phyloP scores from a whole-genome alignment of 2,113 vertebrate genomes.

The Chascanopsetta lugubris region DNA sequence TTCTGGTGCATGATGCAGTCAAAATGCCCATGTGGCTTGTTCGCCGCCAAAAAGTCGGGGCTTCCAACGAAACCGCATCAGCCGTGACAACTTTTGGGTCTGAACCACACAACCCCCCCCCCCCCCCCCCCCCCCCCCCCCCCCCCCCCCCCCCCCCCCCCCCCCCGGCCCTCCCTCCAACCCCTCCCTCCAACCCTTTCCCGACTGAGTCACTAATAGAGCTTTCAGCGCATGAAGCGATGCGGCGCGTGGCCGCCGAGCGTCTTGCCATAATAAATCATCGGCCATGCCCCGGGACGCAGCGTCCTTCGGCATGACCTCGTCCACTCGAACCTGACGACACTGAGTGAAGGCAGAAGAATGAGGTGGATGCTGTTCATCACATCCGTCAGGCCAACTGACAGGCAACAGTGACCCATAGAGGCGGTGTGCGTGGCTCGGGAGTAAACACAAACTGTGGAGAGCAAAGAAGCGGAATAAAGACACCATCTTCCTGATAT shows the following conservation, averaged over 20 bases:
- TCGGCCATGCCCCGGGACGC: constrained; percentile 23
- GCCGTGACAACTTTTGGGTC: constrained; percentile 2
- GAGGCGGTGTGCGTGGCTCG: constrained; percentile 8
- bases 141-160: background rate
- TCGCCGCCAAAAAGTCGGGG: constrained; percentile 11
- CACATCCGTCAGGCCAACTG: constrained; percentile 52
- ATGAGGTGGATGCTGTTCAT: constrained; percentile 41
- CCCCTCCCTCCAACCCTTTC: too few species aligned
- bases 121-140: background rate
- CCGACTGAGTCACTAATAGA: constrained; percentile 30
- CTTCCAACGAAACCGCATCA: constrained; percentile 32
- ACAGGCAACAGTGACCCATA: constrained; percentile 39
- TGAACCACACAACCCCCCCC: constrained; percentile 1
- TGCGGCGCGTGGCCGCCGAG: constrained; percentile 9
- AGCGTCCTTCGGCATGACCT: constrained; percentile 57
- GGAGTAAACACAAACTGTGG: background rate
- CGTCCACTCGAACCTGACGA: constrained; percentile 15
- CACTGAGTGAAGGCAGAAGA: constrained; percentile 12
- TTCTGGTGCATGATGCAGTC: too few species aligned
- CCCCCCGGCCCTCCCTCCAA: too few species aligned
- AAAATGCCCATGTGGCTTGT: constrained; percentile 43
- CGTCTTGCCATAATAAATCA: constrained; percentile 60
- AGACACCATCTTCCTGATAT: too few species aligned
- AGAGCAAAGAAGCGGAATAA: background rate
- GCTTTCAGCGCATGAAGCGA: constrained; percentile 6